A percentile compares a stretch with the other conserved stretches of the same genome.
These are phyloP conservation scores for Oceanodroma leucorhoa DNA, from an alignment of 2,797 vertebrate genomes.

Conservation along the genomic window DNA sequence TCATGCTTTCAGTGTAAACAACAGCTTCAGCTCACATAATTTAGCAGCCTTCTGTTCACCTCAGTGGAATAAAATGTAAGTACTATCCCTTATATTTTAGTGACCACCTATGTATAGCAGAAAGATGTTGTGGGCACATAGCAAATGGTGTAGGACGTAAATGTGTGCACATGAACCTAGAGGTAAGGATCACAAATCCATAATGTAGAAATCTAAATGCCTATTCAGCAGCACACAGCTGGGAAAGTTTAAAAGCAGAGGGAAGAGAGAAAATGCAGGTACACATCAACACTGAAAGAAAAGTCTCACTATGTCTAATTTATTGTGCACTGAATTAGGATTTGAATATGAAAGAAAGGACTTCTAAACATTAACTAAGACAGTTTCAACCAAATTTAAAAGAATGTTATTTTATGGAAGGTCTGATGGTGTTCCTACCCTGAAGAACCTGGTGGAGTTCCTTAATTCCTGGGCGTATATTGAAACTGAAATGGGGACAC, in stretches of 20 bases:
- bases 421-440: neutral
- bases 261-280: neutral
- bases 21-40: neutral
- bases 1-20: accelerated
- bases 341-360: neutral
- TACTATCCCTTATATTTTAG: neutral
- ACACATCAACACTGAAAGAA: neutral
- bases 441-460: neutral
- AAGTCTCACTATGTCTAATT: neutral
- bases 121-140: neutral
- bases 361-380: neutral
- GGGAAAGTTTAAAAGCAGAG: neutral
- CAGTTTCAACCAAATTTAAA: neutral
- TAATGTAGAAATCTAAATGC: neutral
- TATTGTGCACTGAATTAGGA: neutral
- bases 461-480: neutral
- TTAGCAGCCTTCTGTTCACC: neutral
- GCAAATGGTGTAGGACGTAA: neutral
- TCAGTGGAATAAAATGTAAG: neutral
- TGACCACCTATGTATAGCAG: neutral
- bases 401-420: neutral
- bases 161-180: accelerated
- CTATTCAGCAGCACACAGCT: neutral
- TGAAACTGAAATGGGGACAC: neutral
- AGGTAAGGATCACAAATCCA: neutral